Evolutionary conservation across 1,140 invertebrate species (phyloP).

Genomic region (Nomia melanderi): DNA sequence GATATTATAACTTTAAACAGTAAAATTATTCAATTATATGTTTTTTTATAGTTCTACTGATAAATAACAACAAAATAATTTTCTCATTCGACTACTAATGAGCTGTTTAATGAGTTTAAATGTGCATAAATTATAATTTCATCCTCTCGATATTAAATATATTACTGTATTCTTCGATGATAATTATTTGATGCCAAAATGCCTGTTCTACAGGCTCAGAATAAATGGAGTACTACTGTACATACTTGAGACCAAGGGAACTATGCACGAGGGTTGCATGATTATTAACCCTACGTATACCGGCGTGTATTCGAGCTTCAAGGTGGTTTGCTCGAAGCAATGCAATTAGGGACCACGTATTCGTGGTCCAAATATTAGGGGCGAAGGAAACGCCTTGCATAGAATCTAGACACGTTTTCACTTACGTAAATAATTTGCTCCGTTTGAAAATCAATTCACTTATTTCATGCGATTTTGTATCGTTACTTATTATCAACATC

Average conservation of each 20-base stretch:
- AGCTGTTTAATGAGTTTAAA: too few relatives aligned
- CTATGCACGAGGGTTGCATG: background rate
- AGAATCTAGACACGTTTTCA: background rate
- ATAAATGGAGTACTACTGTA: conserved; percentile 1
- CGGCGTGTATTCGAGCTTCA: background rate
- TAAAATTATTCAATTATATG: too few relatives aligned
- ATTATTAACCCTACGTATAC: background rate
- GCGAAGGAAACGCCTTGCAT: background rate
- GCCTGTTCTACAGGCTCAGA: background rate
- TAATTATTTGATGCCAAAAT: background rate
- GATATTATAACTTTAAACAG: too few relatives aligned
- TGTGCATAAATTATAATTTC: too few relatives aligned
- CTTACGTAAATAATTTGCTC: background rate
- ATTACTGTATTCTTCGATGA: background rate
- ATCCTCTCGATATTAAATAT: too few relatives aligned
- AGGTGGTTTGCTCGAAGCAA: background rate
- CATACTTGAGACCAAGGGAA: background rate
- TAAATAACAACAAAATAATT: too few relatives aligned
- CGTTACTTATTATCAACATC: background rate
- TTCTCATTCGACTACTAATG: too few relatives aligned
- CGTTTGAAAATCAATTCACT: background rate
- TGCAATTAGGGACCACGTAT: conserved; percentile 3
- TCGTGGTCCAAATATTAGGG: background rate
- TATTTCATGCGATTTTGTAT: too few relatives aligned
- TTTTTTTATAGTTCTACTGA: too few relatives aligned